Conservation (phyloP, 1,140 invertebrate species). For the Pseudomyrmex pallidus region DNA sequence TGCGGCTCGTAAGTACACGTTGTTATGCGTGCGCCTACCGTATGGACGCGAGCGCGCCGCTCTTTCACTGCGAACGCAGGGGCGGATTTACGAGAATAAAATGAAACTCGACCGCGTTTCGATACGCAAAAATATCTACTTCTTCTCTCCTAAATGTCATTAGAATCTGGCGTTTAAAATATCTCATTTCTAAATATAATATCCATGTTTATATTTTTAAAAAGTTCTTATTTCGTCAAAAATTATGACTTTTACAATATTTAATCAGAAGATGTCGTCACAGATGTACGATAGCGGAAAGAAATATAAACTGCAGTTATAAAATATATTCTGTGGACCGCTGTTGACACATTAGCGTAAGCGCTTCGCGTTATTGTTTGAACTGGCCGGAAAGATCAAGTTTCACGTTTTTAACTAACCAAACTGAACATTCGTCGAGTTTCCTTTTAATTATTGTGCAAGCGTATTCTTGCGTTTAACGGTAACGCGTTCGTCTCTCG, state of each 20-base stretch:
- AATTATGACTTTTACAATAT: neutral
- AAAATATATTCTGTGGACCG: neutral
- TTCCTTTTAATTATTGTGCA: too few species aligned
- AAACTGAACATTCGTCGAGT: neutral
- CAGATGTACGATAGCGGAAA: neutral
- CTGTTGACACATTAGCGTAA: neutral
- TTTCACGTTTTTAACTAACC: neutral
- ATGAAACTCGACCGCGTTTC: neutral
- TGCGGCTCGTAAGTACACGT: conserved; percentile 64
- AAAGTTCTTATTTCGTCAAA: neutral
- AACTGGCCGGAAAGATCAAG: neutral
- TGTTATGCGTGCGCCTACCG: conserved; percentile 65
- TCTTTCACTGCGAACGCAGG: conserved; percentile 38
- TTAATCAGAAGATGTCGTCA: conserved; percentile 7
- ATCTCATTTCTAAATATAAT: neutral
- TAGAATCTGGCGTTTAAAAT: neutral
- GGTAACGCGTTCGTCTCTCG: neutral
- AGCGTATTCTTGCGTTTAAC: neutral
- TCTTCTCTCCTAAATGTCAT: too few species aligned
- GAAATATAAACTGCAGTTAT: neutral
- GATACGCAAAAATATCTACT: neutral
- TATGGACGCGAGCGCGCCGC: conserved; percentile 12
- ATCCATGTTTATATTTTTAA: neutral
- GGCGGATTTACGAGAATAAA: conserved; percentile 39
- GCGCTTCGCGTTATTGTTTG: neutral